Conservation (phyloP, 2,888 invertebrate genomes). For the Gibbula magus region DNA sequence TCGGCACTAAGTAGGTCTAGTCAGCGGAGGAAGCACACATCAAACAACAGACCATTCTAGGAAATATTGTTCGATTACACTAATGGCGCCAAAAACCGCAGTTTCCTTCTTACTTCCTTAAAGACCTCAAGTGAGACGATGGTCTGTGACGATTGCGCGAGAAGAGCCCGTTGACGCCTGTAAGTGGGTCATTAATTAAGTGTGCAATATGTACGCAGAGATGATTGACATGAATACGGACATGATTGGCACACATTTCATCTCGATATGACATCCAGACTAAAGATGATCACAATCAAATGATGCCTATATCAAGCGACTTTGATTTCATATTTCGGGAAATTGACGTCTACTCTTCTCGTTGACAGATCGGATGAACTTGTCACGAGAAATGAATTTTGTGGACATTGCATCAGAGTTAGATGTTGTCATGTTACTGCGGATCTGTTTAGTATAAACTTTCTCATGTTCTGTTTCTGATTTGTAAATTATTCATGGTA, state of each 20-base stretch:
- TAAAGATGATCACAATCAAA: background rate
- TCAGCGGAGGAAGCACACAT: background rate
- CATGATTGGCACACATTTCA: constrained; percentile 5
- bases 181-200: constrained; percentile 7
- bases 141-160: background rate
- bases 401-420: too few species aligned
- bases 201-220: background rate
- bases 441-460: too few species aligned
- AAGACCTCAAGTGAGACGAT: background rate
- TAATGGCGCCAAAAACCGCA: constrained; percentile 11
- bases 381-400: too few species aligned
- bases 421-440: too few species aligned
- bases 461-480: too few species aligned
- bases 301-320: background rate
- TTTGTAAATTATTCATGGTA: too few species aligned
- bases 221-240: background rate
- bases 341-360: background rate
- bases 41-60: background rate
- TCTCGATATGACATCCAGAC: background rate
- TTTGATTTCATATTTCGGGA: background rate
- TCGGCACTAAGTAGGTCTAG: constrained; percentile 8
- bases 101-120: background rate
- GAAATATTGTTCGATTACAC: constrained; percentile 5
- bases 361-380: background rate
- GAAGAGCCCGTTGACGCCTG: background rate